phyloP scores from a whole-genome alignment of 2,797 vertebrate species.

The Pipistrellus pygmaeus region DNA sequence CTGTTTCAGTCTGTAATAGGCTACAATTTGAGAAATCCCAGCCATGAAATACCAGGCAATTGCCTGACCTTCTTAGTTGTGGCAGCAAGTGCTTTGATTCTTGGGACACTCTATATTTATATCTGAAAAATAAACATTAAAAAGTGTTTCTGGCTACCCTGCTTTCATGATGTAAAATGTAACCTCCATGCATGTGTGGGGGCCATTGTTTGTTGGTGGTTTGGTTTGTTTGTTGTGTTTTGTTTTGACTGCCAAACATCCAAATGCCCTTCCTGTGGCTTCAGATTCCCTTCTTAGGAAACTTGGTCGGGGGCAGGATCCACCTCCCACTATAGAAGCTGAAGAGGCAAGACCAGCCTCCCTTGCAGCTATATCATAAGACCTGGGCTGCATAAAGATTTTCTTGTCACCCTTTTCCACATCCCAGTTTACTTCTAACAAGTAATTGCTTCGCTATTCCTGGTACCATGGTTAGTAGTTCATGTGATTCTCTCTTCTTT shows the following conservation, averaged over 20 bases:
- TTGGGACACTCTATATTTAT: constrained; percentile 57
- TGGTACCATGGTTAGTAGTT: not conserved
- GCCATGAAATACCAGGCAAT: constrained; percentile 74
- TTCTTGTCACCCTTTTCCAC: not conserved
- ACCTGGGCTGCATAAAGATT: not conserved
- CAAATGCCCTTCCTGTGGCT: not conserved
- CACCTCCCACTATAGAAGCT: not conserved
- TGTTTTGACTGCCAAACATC: not conserved
- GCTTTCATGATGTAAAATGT: constrained; percentile 36
- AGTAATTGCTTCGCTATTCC: constrained; percentile 21
- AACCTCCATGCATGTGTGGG: not conserved
- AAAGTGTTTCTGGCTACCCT: constrained; percentile 64
- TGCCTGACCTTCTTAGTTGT: constrained; percentile 84
- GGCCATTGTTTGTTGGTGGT: not conserved
- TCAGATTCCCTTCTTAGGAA: not conserved
- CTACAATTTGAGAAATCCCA: constrained; percentile 74
- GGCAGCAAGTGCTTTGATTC: constrained; percentile 72
- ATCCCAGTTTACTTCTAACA: constrained; percentile 12
- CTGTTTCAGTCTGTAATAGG: constrained; percentile 69
- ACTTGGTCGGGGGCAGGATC: not conserved
- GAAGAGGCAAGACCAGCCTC: constrained; percentile 6
- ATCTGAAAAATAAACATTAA: constrained; percentile 54
- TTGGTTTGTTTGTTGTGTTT: not conserved
- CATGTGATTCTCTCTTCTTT: constrained; percentile 13
- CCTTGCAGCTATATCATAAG: not conserved